Evolutionary conservation across 2,113 vertebrate genomes (phyloP).

Genomic region (Artemisiospiza belli): DNA sequence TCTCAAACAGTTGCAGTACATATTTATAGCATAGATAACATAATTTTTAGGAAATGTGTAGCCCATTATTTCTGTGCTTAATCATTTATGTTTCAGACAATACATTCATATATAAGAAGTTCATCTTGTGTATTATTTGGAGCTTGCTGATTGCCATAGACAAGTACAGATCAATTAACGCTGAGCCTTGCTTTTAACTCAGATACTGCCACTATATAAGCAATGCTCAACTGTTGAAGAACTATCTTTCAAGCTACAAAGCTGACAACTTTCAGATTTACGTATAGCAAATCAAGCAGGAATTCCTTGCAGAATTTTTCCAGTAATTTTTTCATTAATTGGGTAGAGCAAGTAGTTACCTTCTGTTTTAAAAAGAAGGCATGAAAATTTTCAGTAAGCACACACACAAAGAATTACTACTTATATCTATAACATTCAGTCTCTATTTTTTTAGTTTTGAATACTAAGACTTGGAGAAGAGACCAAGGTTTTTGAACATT

Average conservation of each 20-base stretch:
- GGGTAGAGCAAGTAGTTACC: constrained; percentile 31
- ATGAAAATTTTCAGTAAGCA: constrained; percentile 27
- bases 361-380: constrained; percentile 53
- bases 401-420: constrained; percentile 7
- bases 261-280: constrained; percentile 30
- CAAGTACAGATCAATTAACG: background rate
- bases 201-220: background rate
- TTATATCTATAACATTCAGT: constrained; percentile 5
- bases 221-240: background rate
- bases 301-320: constrained; percentile 21
- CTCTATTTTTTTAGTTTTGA: background rate
- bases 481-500: background rate
- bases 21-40: constrained; percentile 11
- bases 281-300: constrained; percentile 50
- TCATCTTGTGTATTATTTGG: background rate
- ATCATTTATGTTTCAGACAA: constrained; percentile 44
- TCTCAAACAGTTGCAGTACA: constrained; percentile 16
- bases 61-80: constrained; percentile 76
- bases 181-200: constrained; percentile 31
- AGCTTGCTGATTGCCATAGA: constrained; percentile 39
- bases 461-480: constrained; percentile 26
- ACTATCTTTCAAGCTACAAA: constrained; percentile 23
- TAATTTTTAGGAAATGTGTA: constrained; percentile 39
- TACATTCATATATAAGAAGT: constrained; percentile 77
- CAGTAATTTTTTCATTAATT: constrained; percentile 5